phyloP scores from a whole-genome alignment of 2,888 invertebrate species.

The Stegophylla sp. region DNA sequence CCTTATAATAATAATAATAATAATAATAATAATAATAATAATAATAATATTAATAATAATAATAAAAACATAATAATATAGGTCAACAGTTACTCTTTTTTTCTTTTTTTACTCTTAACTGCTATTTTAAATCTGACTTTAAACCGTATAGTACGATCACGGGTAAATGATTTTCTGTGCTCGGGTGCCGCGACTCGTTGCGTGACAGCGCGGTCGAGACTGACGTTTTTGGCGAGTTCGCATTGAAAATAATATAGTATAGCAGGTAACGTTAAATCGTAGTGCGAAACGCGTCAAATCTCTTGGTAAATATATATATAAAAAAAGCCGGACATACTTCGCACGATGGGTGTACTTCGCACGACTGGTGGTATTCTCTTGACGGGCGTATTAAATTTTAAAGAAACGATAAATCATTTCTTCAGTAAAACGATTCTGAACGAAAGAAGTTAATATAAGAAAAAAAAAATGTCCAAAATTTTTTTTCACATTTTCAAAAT shows the following conservation, averaged over 20 bases:
- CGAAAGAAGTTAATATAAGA: too few relatives aligned
- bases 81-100: slow-evolving; percentile 17
- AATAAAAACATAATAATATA: slow-evolving; percentile 5
- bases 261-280: too few relatives aligned
- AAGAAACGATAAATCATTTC: too few relatives aligned
- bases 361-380: too few relatives aligned
- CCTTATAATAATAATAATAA: slow-evolving; percentile 11
- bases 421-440: too few relatives aligned
- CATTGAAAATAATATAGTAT: neutral
- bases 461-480: too few relatives aligned
- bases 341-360: too few relatives aligned
- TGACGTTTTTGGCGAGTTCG: slow-evolving; percentile 27
- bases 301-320: too few relatives aligned
- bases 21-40: neutral
- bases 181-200: neutral
- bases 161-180: slow-evolving; percentile 1
- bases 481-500: too few relatives aligned
- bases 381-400: too few relatives aligned
- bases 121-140: slow-evolving; percentile 18
- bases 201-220: neutral
- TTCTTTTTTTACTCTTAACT: neutral
- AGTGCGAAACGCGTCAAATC: neutral
- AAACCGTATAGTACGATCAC: neutral
- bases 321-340: too few relatives aligned
- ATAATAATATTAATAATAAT: slow-evolving; percentile 15